These are phyloP conservation scores for Rhingia campestris DNA, from an alignment of 2,888 invertebrate species.

Conservation along the genomic window DNA sequence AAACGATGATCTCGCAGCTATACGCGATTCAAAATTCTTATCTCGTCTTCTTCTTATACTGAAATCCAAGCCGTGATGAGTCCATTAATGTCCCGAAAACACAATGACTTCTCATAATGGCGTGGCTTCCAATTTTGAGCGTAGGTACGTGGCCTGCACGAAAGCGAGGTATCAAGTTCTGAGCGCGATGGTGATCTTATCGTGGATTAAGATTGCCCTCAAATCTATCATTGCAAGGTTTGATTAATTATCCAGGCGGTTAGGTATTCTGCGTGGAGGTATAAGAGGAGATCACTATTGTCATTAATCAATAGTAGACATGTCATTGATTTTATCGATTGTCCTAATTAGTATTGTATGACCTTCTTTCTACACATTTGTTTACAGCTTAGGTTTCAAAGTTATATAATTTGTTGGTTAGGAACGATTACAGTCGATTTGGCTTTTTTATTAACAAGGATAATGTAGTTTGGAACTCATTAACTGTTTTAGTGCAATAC, in stretches of 20 bases:
- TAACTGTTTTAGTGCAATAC: too few relatives aligned
- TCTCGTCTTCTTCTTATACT: constrained; percentile 48
- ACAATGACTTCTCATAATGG: constrained; percentile 69
- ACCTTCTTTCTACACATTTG: not conserved
- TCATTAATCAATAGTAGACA: constrained; percentile 53
- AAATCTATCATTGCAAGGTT: constrained; percentile 60
- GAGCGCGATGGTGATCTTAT: constrained; percentile 56
- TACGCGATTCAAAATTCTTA: constrained; percentile 46
- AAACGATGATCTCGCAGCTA: not conserved
- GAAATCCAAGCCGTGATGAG: constrained; percentile 70
- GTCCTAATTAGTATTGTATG: constrained; percentile 39
- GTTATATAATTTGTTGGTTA: too few relatives aligned
- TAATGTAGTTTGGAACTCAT: too few relatives aligned
- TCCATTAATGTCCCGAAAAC: constrained; percentile 71
- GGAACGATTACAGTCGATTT: too few relatives aligned
- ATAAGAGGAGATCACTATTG: constrained; percentile 23
- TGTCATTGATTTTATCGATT: constrained; percentile 45
- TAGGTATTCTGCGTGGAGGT: constrained; percentile 17
- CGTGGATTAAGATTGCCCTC: constrained; percentile 55
- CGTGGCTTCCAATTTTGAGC: constrained; percentile 56
- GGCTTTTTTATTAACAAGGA: too few relatives aligned
- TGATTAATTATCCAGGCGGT: constrained; percentile 57
- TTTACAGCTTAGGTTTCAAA: too few relatives aligned
- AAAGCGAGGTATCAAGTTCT: constrained; percentile 54
- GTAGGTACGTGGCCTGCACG: constrained; percentile 14